Conservation (phyloP, 2,113 vertebrate species). For the Gadus chalcogrammus region DNA sequence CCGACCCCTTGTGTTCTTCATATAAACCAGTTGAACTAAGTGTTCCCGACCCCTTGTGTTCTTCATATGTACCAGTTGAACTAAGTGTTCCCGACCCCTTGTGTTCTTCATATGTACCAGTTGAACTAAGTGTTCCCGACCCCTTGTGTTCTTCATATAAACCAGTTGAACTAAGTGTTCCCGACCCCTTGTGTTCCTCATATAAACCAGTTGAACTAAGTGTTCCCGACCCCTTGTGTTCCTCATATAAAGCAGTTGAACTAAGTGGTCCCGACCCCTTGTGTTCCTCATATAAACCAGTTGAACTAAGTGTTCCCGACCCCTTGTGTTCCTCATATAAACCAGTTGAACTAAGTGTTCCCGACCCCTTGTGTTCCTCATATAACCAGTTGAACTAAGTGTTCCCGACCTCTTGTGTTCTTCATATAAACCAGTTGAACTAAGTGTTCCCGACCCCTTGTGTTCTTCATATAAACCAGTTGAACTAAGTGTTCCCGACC, state of each 20-base stretch:
- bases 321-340: neutral
- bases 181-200: neutral
- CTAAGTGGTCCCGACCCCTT: neutral
- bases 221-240: too few relatives aligned
- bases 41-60: neutral
- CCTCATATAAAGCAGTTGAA: neutral
- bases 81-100: too few relatives aligned
- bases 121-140: too few relatives aligned
- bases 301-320: neutral
- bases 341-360: neutral
- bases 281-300: neutral
- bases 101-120: too few relatives aligned
- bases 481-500: neutral
- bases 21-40: too few relatives aligned
- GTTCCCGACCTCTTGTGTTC: too few relatives aligned
- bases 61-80: neutral
- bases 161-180: too few relatives aligned
- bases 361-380: neutral
- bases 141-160: too few relatives aligned
- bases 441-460: too few relatives aligned
- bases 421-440: too few relatives aligned
- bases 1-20: constrained; percentile 1
- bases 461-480: too few relatives aligned
- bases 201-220: too few relatives aligned
- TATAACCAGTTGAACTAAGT: neutral